Conservation (phyloP, 2,797 vertebrate species). For the Podarcis lilfordi region DNA sequence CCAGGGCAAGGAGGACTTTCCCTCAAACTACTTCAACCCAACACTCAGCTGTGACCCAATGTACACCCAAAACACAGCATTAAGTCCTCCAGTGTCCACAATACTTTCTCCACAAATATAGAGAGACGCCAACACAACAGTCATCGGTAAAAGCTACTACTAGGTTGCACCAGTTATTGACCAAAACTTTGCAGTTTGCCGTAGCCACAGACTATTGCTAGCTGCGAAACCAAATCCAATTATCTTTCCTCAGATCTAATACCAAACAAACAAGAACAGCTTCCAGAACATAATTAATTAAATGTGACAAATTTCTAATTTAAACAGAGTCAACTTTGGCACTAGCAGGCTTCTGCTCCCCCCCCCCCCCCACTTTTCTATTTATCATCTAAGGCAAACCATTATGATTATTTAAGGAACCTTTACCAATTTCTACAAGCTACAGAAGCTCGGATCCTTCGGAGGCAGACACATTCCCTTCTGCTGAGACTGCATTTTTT, state of each 20-base stretch:
- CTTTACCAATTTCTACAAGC: slow-evolving; percentile 39
- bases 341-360: slow-evolving; percentile 34
- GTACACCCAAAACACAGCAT: too few species aligned
- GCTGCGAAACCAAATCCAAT: slow-evolving; percentile 30
- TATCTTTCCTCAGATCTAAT: slow-evolving; percentile 45
- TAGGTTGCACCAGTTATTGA: neutral
- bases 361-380: slow-evolving; percentile 14
- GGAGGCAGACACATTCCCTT: neutral
- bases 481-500: neutral
- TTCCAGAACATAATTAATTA: slow-evolving; percentile 51
- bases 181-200: slow-evolving; percentile 3
- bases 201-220: slow-evolving; percentile 19
- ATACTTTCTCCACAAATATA: too few species aligned
- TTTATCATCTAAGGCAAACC: slow-evolving; percentile 31
- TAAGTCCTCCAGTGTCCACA: too few species aligned
- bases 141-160: neutral
- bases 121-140: too few species aligned
- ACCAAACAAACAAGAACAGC: slow-evolving; percentile 33
- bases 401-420: slow-evolving; percentile 51
- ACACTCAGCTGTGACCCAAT: too few species aligned
- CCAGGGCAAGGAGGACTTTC: too few species aligned
- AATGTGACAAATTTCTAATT: slow-evolving; percentile 61
- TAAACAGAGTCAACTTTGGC: slow-evolving; percentile 62
- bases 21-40: too few species aligned
- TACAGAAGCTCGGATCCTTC: neutral